These are phyloP conservation scores for Helicorthomorpha holstii DNA, from an alignment of 1,140 invertebrate genomes.

Conservation along the genomic window DNA sequence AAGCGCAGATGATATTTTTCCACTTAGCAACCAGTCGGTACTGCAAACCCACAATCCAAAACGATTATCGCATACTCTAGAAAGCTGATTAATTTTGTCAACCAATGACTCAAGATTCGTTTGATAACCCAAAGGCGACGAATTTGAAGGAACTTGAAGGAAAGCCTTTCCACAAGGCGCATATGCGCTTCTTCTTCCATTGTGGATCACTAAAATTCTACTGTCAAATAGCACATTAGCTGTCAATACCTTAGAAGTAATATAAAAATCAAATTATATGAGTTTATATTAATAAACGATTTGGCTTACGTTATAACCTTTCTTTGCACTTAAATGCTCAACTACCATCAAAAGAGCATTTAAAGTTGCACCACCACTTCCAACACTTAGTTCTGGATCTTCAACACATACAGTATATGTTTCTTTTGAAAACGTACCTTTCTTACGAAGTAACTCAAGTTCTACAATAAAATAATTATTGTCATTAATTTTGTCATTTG, in stretches of 20 bases:
- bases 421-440: conserved; percentile 22
- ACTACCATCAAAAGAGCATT: conserved; percentile 32
- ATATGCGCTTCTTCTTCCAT: conserved; percentile 26
- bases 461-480: conserved; percentile 16
- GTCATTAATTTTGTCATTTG: background rate
- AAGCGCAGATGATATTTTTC: background rate
- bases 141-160: conserved; percentile 17
- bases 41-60: conserved; percentile 32
- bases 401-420: conserved; percentile 25
- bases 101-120: background rate
- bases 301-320: conserved; percentile 24
- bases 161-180: conserved; percentile 26
- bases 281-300: background rate
- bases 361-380: conserved; percentile 34
- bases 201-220: conserved; percentile 30
- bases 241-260: conserved; percentile 24
- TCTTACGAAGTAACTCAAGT: conserved; percentile 21
- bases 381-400: conserved; percentile 26
- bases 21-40: conserved; percentile 27
- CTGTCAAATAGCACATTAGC: conserved; percentile 27
- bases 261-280: background rate
- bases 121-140: background rate
- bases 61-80: conserved; percentile 4
- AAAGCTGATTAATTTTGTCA: background rate
- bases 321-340: conserved; percentile 29